Evolutionary conservation across 2,888 invertebrate species (phyloP), one percentile per base, ranked within the genome.

Genomic region (Rhamphomyia laevipes): DNA sequence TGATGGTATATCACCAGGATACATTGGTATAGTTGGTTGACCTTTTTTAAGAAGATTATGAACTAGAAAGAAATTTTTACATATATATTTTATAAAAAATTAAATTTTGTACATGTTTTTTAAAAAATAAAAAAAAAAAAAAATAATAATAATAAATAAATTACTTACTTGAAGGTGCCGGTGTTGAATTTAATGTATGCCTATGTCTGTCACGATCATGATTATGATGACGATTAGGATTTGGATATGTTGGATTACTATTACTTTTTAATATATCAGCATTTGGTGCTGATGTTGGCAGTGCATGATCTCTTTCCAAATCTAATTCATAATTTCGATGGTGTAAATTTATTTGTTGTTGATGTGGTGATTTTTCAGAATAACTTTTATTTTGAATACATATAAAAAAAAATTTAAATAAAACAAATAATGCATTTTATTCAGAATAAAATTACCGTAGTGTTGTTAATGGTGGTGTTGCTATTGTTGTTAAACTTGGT

Each of bases 261-360:
- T 84, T 82, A 63, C 84, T 82, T 70, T 84, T 83, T 63, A 84
- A 74, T 59, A 84, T 83, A 68, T 84, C 84, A n/a, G 84, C 84
- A 60, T 83, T 83, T 51, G 84, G 84, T 48, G 84, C 84, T 51
- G 82, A 82, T 55, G 84, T 84, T 16, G 84, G 84, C 62, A 84
- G 65, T 42, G 79, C 83, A 68, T 84, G 84, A 68, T 84, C 84
- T 57, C 81, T 73, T 67, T 84, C 84, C 67, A 84, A 63, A 65
- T 84, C 84, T 44, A 77, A 72, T 61, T 84, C 84, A 72, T 84
- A 84, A 47, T 66, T 70, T 21, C 68, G 61, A 54, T 68, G 70
- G 48, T 72, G 71, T 35, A 63, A 58, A 53, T 62, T 64, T 16
- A 61, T 57, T 53, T 64, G 62, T 40, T 66, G 65, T 23, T 69